Evolutionary conservation across 2,797 vertebrate genomes (phyloP), one percentile per base, ranked within the genome.

Genomic region (Cossypha heuglini): DNA sequence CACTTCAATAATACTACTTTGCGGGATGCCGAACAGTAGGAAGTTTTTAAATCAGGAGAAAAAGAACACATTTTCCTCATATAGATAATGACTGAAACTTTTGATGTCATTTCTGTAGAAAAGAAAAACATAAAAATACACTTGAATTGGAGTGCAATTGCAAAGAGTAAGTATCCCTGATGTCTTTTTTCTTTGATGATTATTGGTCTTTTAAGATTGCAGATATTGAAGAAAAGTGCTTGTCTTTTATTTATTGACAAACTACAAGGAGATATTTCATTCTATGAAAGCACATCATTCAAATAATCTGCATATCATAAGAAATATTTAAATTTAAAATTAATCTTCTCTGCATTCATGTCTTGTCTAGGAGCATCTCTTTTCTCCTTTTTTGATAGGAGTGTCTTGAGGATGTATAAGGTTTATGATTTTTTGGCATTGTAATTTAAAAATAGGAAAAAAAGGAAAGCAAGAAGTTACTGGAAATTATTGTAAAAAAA

Each of bases 1-100:
- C 63, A 86, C 83, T 88, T 96, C 94, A 95, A 40, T 95, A 92
- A 95, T 54, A 40, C 9, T 61, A 45, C 85, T 57, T 92, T 85
- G 80, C 11, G 10, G 76, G 62, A 87, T 62, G 37, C 59, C 10
- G 2, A 93, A 52, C 58, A 91, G 86, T 73, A 13, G 69, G 82
- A 81, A 86, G 54, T 69, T 81, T 94, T 94, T 67, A 45, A 94
- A 73, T 80, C 21, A 6, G 18, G 54, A 79, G 64, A 51, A 79
- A 83, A 92, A 75, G 10, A 90, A 69, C 54, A 19, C 10, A 67
- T 76, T 87, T 63, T 63, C 15, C n/a, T 81, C 33, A 48, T 43
- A 37, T 11, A 79, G 33, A 75, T 67, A 88, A 68, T 81, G 40
- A 75, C 28, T 62, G 67, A 79, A 87, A 54, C 4, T 87, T 90